These are phyloP conservation scores for Macropodus opercularis DNA, from an alignment of 2,797 vertebrate species.

Conservation along the genomic window DNA sequence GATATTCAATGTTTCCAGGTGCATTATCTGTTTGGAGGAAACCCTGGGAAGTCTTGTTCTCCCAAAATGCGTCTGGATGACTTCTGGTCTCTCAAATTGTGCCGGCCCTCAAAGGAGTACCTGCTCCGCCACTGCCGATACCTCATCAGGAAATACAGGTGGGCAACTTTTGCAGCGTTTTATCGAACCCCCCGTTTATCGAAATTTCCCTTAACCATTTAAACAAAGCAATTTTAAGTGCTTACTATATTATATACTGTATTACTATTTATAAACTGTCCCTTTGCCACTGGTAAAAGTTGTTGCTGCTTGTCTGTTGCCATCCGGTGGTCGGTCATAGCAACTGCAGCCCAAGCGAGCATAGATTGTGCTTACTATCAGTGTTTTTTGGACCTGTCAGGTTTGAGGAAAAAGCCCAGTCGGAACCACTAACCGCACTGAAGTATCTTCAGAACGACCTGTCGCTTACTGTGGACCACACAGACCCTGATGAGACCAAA, in stretches of 20 bases:
- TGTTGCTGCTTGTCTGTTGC: constrained; percentile 16
- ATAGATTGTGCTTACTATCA: background rate
- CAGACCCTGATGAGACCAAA: constrained; percentile 96
- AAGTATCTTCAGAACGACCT: constrained; percentile 98
- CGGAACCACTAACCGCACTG: constrained; percentile 93
- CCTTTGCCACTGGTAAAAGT: too few species aligned
- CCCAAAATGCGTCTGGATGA: constrained; percentile 99
- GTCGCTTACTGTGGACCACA: constrained; percentile 97
- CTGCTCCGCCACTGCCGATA: constrained; percentile 98
- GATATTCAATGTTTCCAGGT: constrained; percentile 80
- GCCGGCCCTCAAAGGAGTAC: constrained; percentile 97
- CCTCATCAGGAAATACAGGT: constrained; percentile 99
- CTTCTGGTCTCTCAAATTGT: constrained; percentile 98
- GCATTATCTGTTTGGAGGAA: constrained; percentile 98
- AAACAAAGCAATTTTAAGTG: too few species aligned
- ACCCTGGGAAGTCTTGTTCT: constrained; percentile 98
- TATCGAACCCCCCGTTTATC: too few species aligned
- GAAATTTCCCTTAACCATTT: too few species aligned
- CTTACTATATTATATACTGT: too few species aligned
- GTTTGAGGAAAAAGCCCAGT: constrained; percentile 98
- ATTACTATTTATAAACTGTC: too few species aligned
- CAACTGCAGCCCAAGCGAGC: constrained; percentile 12
- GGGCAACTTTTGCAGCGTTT: background rate
- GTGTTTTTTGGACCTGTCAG: constrained; percentile 73
- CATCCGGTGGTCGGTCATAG: constrained; percentile 57